Percentiles rank a stretch among this genome's conserved stretches.
Conservation (phyloP, 2,113 vertebrate species). For the Psilopsiagon aurifrons region DNA sequence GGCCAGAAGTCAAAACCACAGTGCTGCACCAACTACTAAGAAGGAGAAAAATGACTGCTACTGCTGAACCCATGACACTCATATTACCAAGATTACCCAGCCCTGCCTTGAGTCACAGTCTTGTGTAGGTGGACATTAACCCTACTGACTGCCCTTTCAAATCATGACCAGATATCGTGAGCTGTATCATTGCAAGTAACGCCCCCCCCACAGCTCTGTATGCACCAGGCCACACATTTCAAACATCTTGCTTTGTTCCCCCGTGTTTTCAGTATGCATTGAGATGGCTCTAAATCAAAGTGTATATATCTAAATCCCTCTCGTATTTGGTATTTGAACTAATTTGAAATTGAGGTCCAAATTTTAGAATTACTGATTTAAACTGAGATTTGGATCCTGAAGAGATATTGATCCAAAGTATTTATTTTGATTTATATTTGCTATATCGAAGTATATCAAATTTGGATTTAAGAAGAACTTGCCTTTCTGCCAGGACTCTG, state of each 20-base stretch:
- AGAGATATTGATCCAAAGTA: neutral
- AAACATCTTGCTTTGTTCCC: neutral
- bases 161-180: accelerated
- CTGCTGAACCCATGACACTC: no score
- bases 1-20: no score
- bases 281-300: neutral
- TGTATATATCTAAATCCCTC: neutral
- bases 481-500: neutral
- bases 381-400: neutral
- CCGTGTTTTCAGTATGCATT: neutral
- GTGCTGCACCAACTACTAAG: no score
- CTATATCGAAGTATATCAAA: neutral
- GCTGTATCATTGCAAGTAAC: neutral
- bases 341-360: neutral
- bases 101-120: neutral
- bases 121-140: neutral
- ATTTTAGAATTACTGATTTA: neutral
- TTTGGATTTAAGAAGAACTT: neutral
- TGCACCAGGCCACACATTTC: neutral
- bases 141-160: neutral
- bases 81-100: neutral
- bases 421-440: neutral
- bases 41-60: no score
- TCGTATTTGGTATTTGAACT: neutral
- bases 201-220: neutral